Evolutionary conservation across 2,888 invertebrate genomes (phyloP).

Genomic region (Eupsilia transversa): DNA sequence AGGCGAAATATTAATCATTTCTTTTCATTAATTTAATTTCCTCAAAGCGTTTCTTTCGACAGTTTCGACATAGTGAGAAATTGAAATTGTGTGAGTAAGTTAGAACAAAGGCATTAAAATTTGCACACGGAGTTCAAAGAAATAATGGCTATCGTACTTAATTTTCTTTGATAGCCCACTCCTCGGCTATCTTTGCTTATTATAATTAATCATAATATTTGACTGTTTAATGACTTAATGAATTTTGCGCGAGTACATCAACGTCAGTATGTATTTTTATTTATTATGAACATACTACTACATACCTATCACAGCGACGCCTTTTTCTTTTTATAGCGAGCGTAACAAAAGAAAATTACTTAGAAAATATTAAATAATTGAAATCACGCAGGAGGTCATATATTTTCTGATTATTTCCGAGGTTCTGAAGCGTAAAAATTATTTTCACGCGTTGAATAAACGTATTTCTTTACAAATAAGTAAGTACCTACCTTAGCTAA

Average conservation of each 20-base stretch:
- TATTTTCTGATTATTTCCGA: not conserved
- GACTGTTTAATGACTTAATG: slow-evolving; percentile 24
- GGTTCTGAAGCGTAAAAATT: not conserved
- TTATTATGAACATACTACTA: not conserved
- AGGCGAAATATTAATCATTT: slow-evolving; percentile 24
- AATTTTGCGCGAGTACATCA: slow-evolving; percentile 10
- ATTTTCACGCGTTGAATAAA: not conserved
- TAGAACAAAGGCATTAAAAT: slow-evolving; percentile 17
- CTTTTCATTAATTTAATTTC: slow-evolving; percentile 29
- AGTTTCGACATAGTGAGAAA: slow-evolving; percentile 31
- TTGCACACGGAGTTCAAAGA: slow-evolving; percentile 29
- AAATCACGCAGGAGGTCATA: not conserved
- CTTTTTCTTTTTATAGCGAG: not conserved
- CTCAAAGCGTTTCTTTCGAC: slow-evolving; percentile 15
- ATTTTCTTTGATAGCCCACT: slow-evolving; percentile 37
- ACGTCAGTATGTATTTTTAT: slow-evolving; percentile 13
- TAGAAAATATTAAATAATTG: not conserved
- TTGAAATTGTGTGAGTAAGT: slow-evolving; percentile 22
- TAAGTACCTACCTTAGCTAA: not conserved
- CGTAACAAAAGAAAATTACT: not conserved
- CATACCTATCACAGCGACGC: not conserved
- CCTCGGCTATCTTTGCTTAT: slow-evolving; percentile 24
- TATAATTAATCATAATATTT: slow-evolving; percentile 41
- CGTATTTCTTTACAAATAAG: not conserved
- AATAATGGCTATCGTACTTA: slow-evolving; percentile 18